Conservation (phyloP, 37 sponge, comb jelly and placozoan genomes). For the Tethya wilhelma region DNA sequence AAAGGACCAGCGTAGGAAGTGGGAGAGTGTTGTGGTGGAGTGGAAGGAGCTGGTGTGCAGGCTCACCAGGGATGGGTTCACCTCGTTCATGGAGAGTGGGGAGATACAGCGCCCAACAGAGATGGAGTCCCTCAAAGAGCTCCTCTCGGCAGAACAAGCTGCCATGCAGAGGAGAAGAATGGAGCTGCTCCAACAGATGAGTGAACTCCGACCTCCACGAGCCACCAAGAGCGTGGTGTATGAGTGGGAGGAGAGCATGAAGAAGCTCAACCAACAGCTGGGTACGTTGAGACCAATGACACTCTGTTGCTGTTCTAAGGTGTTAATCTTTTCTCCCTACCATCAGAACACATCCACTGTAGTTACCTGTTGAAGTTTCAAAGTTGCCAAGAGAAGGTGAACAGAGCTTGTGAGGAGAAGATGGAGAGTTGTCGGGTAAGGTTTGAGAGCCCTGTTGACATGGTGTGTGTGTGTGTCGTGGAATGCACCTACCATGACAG, state of each 20-base stretch:
- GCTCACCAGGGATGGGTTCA: conserved; percentile 22
- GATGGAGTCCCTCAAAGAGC: conserved; percentile 28
- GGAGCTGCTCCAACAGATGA: conserved; percentile 5
- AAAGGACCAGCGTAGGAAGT: conserved; percentile 25
- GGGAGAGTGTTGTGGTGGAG: conserved; percentile 23
- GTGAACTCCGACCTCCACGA: conserved; percentile 38
- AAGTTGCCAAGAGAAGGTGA: conserved; percentile 14
- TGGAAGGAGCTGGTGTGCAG: conserved; percentile 44
- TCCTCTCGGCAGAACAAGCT: conserved; percentile 15
- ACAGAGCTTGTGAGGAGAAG: conserved; percentile 35
- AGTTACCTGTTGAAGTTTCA: conserved; percentile 38
- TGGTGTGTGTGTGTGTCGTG: not conserved
- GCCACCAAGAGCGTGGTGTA: conserved; percentile 40
- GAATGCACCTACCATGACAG: not conserved
- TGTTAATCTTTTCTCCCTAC: not conserved
- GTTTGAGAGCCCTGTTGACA: not conserved
- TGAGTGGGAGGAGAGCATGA: conserved; percentile 32
- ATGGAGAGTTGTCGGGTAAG: conserved; percentile 64
- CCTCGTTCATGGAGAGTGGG: conserved; percentile 40
- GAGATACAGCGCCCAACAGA: conserved; percentile 4
- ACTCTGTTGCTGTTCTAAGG: not conserved
- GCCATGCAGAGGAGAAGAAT: conserved; percentile 6
- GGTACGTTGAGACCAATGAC: not conserved
- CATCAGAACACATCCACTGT: conserved; percentile 26
- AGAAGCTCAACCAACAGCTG: conserved; percentile 35